Evolutionary conservation across 2,888 invertebrate genomes (phyloP).

Genomic region (Lycocerus yunnanus): DNA sequence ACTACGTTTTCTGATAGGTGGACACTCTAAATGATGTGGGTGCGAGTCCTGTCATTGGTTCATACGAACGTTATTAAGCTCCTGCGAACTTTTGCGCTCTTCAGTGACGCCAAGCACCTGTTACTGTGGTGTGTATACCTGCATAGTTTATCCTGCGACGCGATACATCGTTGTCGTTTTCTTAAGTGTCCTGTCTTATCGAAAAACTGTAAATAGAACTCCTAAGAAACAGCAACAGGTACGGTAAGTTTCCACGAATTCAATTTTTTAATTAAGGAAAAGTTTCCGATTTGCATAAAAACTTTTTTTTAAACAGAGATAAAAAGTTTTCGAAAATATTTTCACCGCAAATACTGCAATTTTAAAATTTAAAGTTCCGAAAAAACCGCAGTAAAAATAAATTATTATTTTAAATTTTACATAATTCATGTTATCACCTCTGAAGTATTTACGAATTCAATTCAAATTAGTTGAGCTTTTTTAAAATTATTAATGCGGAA

Average conservation of each 20-base stretch:
- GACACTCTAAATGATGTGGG: slow-evolving; percentile 20
- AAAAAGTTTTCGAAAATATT: not conserved
- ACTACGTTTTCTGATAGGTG: slow-evolving; percentile 20
- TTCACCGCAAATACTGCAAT: not conserved
- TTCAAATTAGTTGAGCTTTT: not conserved
- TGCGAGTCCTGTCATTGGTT: slow-evolving; percentile 22
- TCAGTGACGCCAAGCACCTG: slow-evolving; percentile 29
- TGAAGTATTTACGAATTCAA: not conserved
- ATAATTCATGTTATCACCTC: not conserved
- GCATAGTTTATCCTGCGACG: slow-evolving; percentile 4
- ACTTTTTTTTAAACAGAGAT: not conserved
- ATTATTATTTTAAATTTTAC: not conserved
- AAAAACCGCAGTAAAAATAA: not conserved
- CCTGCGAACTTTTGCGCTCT: slow-evolving; percentile 28
- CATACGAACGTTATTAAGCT: slow-evolving; percentile 23
- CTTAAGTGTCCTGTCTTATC: not conserved
- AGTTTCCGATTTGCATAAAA: not conserved
- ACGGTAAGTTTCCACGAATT: not conserved
- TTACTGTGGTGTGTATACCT: slow-evolving; percentile 25
- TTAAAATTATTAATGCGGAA: not conserved
- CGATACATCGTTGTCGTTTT: not conserved
- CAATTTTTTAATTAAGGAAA: not conserved
- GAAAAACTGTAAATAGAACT: not conserved
- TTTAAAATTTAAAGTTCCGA: not conserved
- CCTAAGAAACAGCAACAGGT: not conserved